These are phyloP conservation scores for Haliaeetus leucogaster DNA, from an alignment of 2,113 vertebrate genomes.

Conservation along the genomic window DNA sequence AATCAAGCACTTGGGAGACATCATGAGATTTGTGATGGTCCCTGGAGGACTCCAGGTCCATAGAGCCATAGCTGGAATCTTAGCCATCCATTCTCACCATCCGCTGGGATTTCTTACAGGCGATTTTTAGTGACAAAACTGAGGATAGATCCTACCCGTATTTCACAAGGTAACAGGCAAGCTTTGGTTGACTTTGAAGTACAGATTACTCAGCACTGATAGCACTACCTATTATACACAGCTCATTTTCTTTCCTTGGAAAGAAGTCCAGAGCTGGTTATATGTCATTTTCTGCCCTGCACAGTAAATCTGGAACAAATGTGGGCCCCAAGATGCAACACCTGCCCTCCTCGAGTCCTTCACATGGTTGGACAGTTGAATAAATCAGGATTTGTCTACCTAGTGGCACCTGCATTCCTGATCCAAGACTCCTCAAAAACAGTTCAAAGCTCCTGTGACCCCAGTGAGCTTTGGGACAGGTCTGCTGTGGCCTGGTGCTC, in stretches of 20 bases:
- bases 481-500: background rate
- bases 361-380: background rate
- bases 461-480: background rate
- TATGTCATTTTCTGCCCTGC: background rate
- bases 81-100: background rate
- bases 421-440: background rate
- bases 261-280: background rate
- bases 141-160: background rate
- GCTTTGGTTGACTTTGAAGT: conserved; percentile 38
- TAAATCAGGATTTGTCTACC: background rate
- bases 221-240: background rate
- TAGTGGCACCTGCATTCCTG: background rate
- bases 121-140: background rate
- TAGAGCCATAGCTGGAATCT: background rate
- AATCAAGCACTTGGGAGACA: conserved; percentile 45
- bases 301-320: background rate
- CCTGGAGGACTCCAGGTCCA: background rate
- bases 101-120: background rate
- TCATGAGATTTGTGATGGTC: conserved; percentile 14
- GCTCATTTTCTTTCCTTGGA: background rate
- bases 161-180: background rate
- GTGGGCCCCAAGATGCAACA: background rate
- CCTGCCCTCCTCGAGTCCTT: background rate
- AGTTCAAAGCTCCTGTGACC: background rate
- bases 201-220: background rate